Conservation (phyloP, 2,797 vertebrate species). For the Arctocebus calabarensis region DNA sequence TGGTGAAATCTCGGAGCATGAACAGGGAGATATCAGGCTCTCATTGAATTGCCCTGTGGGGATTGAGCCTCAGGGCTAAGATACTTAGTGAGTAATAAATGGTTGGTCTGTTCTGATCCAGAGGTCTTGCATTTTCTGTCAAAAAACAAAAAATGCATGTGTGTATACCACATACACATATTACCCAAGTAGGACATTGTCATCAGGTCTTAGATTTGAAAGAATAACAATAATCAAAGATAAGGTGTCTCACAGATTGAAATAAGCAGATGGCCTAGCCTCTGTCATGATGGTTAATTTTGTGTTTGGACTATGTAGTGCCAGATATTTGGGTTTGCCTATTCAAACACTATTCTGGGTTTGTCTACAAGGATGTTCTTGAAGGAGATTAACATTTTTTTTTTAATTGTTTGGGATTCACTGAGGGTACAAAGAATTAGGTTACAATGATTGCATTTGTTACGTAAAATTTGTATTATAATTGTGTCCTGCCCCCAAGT, state of each 20-base stretch:
- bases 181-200: background rate
- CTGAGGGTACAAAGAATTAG: no score
- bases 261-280: constrained; percentile 9
- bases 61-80: background rate
- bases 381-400: background rate
- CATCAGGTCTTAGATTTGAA: constrained; percentile 28
- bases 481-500: no score
- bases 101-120: background rate
- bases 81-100: constrained; percentile 16
- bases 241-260: constrained; percentile 7
- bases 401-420: no score
- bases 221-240: constrained; percentile 9
- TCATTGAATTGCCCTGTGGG: background rate
- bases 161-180: background rate
- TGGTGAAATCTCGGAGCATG: background rate
- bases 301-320: background rate
- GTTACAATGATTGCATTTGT: no score
- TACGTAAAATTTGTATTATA: no score
- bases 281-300: constrained; percentile 9
- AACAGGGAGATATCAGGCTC: background rate
- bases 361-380: background rate
- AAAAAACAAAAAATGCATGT: background rate
- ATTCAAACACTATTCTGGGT: constrained; percentile 35
- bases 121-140: background rate
- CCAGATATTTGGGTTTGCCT: constrained; percentile 24